A percentile compares a stretch with the other conserved stretches of the same genome.
Conservation (phyloP, 2,888 invertebrate genomes). For the Drosophila nr. perissopoda region DNA sequence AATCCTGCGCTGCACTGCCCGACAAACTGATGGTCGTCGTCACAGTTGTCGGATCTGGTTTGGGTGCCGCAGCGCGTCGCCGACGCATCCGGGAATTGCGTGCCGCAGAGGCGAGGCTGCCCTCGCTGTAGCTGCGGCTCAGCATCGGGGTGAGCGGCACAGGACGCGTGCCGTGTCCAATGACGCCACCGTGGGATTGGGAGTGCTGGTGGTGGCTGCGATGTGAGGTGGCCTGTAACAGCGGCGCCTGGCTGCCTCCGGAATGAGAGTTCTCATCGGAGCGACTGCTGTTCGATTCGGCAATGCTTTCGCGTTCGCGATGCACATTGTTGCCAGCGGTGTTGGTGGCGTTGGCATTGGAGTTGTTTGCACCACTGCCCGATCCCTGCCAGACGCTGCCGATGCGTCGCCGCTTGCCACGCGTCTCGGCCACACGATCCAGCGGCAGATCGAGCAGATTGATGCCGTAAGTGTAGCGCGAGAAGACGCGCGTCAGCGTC, state of each 20-base stretch:
- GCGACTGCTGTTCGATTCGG: constrained; percentile 77
- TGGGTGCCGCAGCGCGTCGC: constrained; percentile 63
- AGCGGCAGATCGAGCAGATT: constrained; percentile 95
- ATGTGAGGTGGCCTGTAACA: constrained; percentile 24
- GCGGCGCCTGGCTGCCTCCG: constrained; percentile 43
- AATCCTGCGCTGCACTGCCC: constrained; percentile 52
- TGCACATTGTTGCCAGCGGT: constrained; percentile 46
- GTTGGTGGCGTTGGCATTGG: constrained; percentile 12
- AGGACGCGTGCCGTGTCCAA: constrained; percentile 50
- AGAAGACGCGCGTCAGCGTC: constrained; percentile 96
- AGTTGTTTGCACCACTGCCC: constrained; percentile 34
- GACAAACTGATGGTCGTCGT: constrained; percentile 40
- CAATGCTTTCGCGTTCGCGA: constrained; percentile 73
- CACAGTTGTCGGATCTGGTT: constrained; percentile 10
- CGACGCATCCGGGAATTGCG: constrained; percentile 73
- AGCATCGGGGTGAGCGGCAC: constrained; percentile 80
- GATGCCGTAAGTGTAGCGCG: constrained; percentile 96
- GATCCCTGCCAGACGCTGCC: constrained; percentile 84
- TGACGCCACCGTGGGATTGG: constrained; percentile 58
- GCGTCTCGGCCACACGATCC: constrained; percentile 91
- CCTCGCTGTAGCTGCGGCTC: constrained; percentile 87
- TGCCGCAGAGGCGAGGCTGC: constrained; percentile 85
- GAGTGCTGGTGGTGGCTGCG: constrained; percentile 71
- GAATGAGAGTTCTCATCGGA: constrained; percentile 76
- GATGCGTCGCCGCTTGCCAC: constrained; percentile 88